These are phyloP conservation scores for Colletes gigas DNA, from an alignment of 1,140 invertebrate species.

Conservation along the genomic window DNA sequence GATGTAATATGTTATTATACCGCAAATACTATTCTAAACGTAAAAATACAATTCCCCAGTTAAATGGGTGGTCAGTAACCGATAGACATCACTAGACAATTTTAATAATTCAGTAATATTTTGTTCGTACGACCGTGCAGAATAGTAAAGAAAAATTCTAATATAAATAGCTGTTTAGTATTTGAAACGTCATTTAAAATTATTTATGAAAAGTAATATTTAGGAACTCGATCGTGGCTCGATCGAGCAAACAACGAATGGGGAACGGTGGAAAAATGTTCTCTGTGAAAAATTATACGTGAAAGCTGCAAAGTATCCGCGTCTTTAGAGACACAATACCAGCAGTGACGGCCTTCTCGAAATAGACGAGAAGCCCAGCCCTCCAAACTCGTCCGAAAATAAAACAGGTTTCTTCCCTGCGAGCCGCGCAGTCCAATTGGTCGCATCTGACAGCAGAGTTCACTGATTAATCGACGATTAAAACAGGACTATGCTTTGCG, in stretches of 20 bases:
- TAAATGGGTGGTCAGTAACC: no score
- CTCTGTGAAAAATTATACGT: slow-evolving; percentile 49
- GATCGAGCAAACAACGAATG: not conserved
- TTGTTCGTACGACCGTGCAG: not conserved
- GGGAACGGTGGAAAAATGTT: slow-evolving; percentile 8
- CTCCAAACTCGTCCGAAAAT: slow-evolving; percentile 75
- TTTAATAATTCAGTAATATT: not conserved
- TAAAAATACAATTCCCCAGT: no score
- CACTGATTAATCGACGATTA: slow-evolving; percentile 36
- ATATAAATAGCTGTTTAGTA: not conserved
- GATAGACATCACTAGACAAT: not conserved
- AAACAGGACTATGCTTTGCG: not conserved
- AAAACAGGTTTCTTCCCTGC: slow-evolving; percentile 74
- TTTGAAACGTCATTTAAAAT: not conserved
- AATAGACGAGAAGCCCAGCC: slow-evolving; percentile 74
- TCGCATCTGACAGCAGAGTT: slow-evolving; percentile 47
- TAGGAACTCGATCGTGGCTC: not conserved
- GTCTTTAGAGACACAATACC: slow-evolving; percentile 69
- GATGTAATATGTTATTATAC: no score
- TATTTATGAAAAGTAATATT: no score
- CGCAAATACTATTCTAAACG: no score
- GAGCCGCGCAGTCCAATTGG: slow-evolving; percentile 56
- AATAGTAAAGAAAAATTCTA: not conserved
- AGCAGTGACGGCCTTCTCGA: slow-evolving; percentile 72
- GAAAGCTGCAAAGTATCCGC: slow-evolving; percentile 58